Evolutionary conservation across 1,140 invertebrate species (phyloP), one percentile per base, ranked within the genome.

Genomic region (Bacillus rossius): DNA sequence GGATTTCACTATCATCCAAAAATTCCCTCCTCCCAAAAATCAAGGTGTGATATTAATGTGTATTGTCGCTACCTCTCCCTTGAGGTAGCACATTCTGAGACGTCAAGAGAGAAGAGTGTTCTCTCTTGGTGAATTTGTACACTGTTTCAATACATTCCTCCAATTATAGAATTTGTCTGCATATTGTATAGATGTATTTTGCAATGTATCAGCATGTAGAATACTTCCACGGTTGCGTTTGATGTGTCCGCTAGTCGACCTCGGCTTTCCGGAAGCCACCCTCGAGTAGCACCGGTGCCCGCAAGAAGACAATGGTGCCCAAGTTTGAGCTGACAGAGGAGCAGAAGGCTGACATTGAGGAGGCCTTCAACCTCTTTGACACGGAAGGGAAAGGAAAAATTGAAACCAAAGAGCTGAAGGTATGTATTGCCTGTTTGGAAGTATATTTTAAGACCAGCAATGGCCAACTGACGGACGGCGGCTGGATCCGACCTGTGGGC

Each of bases 311-410:
- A n/a, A 38, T 45, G n/a, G 34, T 29, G 20, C 55, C 62, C 1
- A 78, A 77, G 59, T 87, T 91, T 71, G 92, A 96, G 71, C 71
- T 97, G 16, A 85, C 84, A 26, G 89, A 92, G 58, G 88, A 95
- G 70, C 92, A 97, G 68, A 90, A 92, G 75, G 81, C 84, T 52
- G 94, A 98, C 71, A 96, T 98, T 54, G 89, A 93, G 75, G 93
- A 96, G 79, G 94, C 95, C 0, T 99, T 98, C 74, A 89, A 95
- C 79, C 73, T 98, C 14, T 98, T 98, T 78, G 95, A 98, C 77
- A 85, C 86, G 45, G 88, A 94, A 75, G 88, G 85, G 17, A 85
- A 83, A 45, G 92, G 92, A 13, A 84, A 81, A 65, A 96, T 99
- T 66, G 87, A 94, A 71, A 85, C 86, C 0, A 96, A 96, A 75